These are phyloP conservation scores for Clarias fuscus DNA, from an alignment of 2,797 vertebrate species.

Conservation along the genomic window DNA sequence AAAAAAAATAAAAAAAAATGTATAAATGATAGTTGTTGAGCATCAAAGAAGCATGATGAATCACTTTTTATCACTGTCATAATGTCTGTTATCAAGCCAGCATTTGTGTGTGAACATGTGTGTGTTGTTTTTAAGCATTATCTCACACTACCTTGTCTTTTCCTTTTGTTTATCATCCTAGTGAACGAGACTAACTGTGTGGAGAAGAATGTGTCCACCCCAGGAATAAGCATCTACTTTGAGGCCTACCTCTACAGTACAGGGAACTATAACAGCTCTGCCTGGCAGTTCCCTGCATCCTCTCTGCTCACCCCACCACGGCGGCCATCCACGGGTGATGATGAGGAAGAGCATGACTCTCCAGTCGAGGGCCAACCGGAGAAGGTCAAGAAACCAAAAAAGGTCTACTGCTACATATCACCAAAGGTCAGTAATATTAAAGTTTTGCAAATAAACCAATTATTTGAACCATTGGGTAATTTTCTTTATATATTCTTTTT, in stretches of 20 bases:
- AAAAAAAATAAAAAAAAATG: background rate
- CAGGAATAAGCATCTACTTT: conserved; percentile 96
- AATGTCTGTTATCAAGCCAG: background rate
- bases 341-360: conserved; percentile 92
- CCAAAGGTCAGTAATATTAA: conserved; percentile 84
- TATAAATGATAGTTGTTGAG: background rate
- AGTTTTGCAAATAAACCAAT: background rate
- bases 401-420: conserved; percentile 99
- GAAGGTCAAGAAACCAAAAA: conserved; percentile 99
- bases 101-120: background rate
- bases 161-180: conserved; percentile 53
- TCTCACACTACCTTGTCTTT: background rate
- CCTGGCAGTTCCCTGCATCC: conserved; percentile 87
- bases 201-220: conserved; percentile 96
- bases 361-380: conserved; percentile 90
- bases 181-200: conserved; percentile 94
- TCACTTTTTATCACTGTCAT: background rate
- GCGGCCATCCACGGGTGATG: conserved; percentile 86
- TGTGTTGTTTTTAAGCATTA: background rate
- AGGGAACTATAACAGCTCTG: conserved; percentile 84
- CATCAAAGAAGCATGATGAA: background rate
- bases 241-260: conserved; percentile 96
- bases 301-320: conserved; percentile 84
- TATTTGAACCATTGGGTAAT: background rate
- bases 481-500: background rate